phyloP scores from a whole-genome alignment of 2,113 vertebrate genomes.

The Mesembrinibis cayennensis region DNA sequence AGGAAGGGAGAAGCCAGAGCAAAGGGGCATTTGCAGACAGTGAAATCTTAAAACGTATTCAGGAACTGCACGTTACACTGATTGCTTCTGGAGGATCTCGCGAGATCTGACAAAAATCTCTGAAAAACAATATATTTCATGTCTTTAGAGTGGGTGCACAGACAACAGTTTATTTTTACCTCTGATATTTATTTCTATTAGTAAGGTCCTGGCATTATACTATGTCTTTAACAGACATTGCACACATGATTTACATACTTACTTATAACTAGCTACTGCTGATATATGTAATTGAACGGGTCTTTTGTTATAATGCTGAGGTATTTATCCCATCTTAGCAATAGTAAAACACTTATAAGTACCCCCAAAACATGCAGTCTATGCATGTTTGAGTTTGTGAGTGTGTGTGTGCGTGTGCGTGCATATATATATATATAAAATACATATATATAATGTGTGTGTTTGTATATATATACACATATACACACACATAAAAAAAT shows the following conservation, averaged over 20 bases:
- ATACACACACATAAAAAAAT: background rate
- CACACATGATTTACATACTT: background rate
- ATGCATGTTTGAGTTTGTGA: background rate
- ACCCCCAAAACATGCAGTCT: background rate
- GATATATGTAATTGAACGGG: background rate
- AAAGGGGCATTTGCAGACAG: background rate
- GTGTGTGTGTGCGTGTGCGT: too few species aligned
- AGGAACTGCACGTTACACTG: background rate
- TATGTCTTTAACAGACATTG: background rate
- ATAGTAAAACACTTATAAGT: background rate
- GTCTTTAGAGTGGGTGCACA: background rate
- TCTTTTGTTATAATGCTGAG: background rate
- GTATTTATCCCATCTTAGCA: background rate
- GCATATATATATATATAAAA: background rate
- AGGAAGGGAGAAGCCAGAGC: accelerated
- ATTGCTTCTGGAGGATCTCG: background rate
- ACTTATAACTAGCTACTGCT: background rate
- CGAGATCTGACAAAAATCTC: background rate
- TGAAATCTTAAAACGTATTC: background rate
- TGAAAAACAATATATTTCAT: background rate
- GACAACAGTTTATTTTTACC: background rate
- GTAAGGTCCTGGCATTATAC: background rate
- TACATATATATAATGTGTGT: background rate
- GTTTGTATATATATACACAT: too few species aligned
- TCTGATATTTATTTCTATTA: background rate